A percentile compares a stretch with the other conserved stretches of the same genome.
Conservation (phyloP, 2,113 vertebrate species). For the Condylura cristata region DNA sequence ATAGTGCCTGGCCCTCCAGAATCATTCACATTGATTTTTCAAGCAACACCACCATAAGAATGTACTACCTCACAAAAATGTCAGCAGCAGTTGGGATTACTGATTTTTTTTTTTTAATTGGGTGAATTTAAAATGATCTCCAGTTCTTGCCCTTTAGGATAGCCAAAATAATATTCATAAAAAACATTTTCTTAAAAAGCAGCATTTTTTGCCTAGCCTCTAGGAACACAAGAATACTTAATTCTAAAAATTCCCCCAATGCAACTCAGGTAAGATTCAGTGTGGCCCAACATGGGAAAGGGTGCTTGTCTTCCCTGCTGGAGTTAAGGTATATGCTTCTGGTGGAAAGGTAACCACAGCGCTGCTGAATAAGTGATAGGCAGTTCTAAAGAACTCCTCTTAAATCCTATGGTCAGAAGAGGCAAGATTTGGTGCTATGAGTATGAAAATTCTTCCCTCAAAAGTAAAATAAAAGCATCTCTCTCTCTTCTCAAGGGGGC, state of each 20-base stretch:
- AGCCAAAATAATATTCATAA: not conserved
- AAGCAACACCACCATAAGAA: not conserved
- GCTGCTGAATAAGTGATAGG: not conserved
- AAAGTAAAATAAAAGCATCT: not conserved
- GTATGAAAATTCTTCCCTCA: not conserved
- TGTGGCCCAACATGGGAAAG: not conserved
- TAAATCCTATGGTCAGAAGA: not conserved
- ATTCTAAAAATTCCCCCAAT: not conserved
- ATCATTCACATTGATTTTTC: conserved; percentile 17
- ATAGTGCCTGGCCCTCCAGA: not conserved
- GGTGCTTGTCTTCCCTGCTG: not conserved
- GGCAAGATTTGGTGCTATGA: not conserved
- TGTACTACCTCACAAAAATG: not conserved
- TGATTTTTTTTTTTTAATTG: not conserved
- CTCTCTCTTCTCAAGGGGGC: not conserved
- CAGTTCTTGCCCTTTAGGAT: not conserved
- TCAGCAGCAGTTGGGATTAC: not conserved
- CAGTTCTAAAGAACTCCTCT: not conserved
- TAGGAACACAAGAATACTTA: not conserved
- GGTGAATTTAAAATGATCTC: not conserved
- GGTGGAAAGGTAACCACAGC: not conserved
- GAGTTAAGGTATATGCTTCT: not conserved
- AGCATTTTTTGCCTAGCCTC: not conserved
- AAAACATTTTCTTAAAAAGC: not conserved
- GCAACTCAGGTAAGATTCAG: not conserved